Conservation (phyloP, 2,888 invertebrate species). For the Sesia bembeciformis region DNA sequence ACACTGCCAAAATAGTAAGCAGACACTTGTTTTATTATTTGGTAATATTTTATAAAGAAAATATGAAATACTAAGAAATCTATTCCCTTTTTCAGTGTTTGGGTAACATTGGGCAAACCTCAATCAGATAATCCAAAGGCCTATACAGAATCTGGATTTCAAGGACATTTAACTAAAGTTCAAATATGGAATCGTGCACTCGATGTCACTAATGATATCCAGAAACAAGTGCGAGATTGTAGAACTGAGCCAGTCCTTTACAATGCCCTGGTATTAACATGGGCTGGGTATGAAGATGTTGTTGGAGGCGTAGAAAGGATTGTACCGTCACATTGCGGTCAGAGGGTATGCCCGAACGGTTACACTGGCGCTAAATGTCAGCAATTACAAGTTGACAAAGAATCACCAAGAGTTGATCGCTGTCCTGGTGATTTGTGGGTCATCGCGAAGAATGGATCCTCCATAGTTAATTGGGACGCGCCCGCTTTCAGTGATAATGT, state of each 20-base stretch:
- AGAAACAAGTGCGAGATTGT: conserved; percentile 94
- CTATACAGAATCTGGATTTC: conserved; percentile 93
- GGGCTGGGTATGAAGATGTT: conserved; percentile 94
- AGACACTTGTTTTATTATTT: neutral
- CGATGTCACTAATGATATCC: conserved; percentile 93
- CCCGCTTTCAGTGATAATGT: conserved; percentile 93
- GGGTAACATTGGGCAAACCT: conserved; percentile 94
- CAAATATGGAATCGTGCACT: conserved; percentile 95
- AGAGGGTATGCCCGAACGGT: conserved; percentile 90
- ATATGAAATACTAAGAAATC: neutral
- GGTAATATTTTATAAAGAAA: neutral
- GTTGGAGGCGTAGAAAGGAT: conserved; percentile 92
- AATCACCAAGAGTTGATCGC: conserved; percentile 89
- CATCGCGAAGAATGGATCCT: conserved; percentile 92
- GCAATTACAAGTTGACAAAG: conserved; percentile 87
- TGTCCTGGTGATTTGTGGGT: conserved; percentile 97
- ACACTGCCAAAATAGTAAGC: conserved; percentile 87
- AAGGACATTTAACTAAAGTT: conserved; percentile 94
- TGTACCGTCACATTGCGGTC: conserved; percentile 94
- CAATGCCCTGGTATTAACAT: conserved; percentile 88
- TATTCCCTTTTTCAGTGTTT: conserved; percentile 77
- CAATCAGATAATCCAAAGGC: conserved; percentile 86
- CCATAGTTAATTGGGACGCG: conserved; percentile 93
- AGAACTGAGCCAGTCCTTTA: conserved; percentile 93
- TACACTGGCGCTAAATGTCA: conserved; percentile 90